Percentiles rank a stretch among this genome's conserved stretches.
Conservation (phyloP, 2,888 invertebrate genomes). For the Diplolepis rosae region DNA sequence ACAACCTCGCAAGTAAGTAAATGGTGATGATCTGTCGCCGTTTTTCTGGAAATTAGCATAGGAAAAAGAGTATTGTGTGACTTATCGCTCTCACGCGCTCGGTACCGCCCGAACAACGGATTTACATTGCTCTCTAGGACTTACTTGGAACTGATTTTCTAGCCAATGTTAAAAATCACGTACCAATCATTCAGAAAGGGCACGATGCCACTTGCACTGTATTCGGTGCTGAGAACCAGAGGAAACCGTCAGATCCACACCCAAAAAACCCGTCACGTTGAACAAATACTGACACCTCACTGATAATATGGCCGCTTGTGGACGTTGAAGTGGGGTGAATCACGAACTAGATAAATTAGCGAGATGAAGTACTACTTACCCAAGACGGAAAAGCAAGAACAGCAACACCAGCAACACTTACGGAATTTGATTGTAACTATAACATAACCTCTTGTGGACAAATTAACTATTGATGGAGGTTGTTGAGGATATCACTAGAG, state of each 20-base stretch:
- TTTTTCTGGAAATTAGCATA: constrained; percentile 21
- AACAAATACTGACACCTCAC: constrained; percentile 74
- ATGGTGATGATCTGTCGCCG: constrained; percentile 6
- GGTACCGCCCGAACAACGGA: constrained; percentile 34
- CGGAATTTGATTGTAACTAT: too few relatives aligned
- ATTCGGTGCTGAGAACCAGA: constrained; percentile 54
- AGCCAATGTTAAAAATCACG: constrained; percentile 60
- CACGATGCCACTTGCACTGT: constrained; percentile 64
- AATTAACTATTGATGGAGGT: too few relatives aligned
- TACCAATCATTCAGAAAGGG: constrained; percentile 64
- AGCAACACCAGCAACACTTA: too few relatives aligned
- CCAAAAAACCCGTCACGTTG: constrained; percentile 72
- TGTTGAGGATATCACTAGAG: neutral
- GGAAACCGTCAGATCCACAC: constrained; percentile 70
- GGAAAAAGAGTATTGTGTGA: constrained; percentile 26
- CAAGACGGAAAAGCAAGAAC: neutral
- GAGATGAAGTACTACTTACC: too few relatives aligned
- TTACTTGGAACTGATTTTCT: constrained; percentile 55
- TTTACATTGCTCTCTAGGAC: constrained; percentile 22
- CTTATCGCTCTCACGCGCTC: constrained; percentile 32
- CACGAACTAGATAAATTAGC: neutral
- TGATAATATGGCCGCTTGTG: constrained; percentile 71
- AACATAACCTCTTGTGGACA: too few relatives aligned
- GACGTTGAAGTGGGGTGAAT: constrained; percentile 40
- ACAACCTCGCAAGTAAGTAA: constrained; percentile 26